Conservation (phyloP, 1,140 invertebrate genomes). For the Drosophila leontia region DNA sequence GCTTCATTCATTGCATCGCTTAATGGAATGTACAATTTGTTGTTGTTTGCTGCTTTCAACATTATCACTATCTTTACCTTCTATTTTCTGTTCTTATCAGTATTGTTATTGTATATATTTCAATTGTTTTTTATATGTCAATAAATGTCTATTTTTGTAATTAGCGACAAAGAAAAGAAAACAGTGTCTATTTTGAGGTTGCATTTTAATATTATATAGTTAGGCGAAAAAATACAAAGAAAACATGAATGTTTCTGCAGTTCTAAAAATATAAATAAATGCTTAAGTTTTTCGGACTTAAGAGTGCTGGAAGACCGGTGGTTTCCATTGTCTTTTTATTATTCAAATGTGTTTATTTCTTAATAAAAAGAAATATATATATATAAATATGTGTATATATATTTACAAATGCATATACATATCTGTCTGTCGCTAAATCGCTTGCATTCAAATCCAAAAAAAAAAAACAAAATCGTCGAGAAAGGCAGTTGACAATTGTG, state of each 20-base stretch:
- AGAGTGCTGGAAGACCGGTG: conserved; percentile 4
- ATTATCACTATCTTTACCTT: conserved; percentile 5
- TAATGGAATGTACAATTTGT: conserved; percentile 5
- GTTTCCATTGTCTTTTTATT: conserved; percentile 4
- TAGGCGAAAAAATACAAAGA: background rate
- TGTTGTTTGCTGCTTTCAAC: conserved; percentile 1
- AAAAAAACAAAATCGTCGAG: conserved; percentile 47
- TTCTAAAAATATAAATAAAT: background rate
- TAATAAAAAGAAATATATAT: background rate
- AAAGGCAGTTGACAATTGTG: conserved; percentile 55
- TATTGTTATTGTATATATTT: background rate
- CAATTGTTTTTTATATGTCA: conserved; percentile 8
- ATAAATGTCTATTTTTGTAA: conserved; percentile 23
- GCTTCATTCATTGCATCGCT: conserved; percentile 17
- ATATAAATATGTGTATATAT: too few species aligned
- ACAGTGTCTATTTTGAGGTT: background rate
- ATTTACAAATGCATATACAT: too few species aligned
- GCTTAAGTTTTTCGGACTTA: background rate
- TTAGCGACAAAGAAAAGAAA: conserved; percentile 2
- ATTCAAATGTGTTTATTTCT: conserved; percentile 9
- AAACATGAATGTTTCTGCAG: background rate
- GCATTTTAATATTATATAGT: too few species aligned
- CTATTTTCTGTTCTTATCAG: conserved; percentile 8
- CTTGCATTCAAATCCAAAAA: conserved; percentile 49
- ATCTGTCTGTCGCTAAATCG: conserved; percentile 19